Base-by-base conservation (phyloP, 2,113 vertebrate species). In the Urocitellus parryii region DNA sequence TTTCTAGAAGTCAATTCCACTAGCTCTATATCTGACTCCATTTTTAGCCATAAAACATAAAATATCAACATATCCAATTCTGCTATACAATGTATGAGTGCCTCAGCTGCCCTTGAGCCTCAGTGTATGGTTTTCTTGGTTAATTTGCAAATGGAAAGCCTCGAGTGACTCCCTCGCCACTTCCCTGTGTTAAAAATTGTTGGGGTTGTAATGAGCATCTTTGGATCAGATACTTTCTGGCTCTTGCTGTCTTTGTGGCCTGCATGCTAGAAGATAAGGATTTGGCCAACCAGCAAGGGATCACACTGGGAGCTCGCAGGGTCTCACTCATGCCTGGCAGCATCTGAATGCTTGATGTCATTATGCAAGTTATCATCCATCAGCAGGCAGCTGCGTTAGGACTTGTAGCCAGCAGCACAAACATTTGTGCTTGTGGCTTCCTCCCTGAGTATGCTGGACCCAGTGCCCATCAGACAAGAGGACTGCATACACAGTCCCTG, bases 301-400 rank as follows among this genome's bases (percentile, higher is more conserved):
- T 80, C 56, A 45, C 29, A 34, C 58, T 37, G 84, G 84, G 89
- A 42, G n/a, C 1, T 58, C 32, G 7, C 16, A 5, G 53, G 73
- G 63, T 51, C 68, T 27, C 4, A 0, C 70, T 88, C 24, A 56
- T 68, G 85, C 82, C 24, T 94, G 91, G 91, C 80, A 88, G 73
- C 27, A 11, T 90, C 53, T 1, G 1, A 80, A 92, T 70, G 5
- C 1, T 87, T 7, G 0, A 27, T 84, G 34, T 63, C 18, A 29
- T 24, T 1, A 29, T 67, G 79, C 32, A 34, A 3, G 0, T 95
- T 95, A 90, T 42, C 95, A 81, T 90, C 96, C 45, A 94, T 95
- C 97, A 96, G 95, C 96, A 97, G 90, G 86, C 96, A 96, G 93
- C 2, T 3, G 56, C 73, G 86, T 6, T 0, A 8, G 83, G 91